Evolutionary conservation across 2,113 vertebrate genomes (phyloP).

Genomic region (Austrofundulus limnaeus): DNA sequence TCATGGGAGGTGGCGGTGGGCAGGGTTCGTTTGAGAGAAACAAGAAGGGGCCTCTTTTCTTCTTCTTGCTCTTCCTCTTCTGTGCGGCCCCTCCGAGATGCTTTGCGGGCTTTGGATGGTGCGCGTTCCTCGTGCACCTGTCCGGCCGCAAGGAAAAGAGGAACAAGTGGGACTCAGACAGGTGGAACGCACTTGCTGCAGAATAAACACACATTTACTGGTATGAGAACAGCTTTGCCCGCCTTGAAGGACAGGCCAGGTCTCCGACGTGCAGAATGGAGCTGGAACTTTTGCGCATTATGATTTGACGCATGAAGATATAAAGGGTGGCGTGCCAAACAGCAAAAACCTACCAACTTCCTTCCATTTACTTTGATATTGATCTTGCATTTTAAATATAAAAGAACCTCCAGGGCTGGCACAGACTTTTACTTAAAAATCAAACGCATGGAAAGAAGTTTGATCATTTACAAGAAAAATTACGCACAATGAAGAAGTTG

Average conservation of each 20-base stretch:
- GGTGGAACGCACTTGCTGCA: conserved; percentile 68
- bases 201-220: conserved; percentile 19
- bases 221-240: conserved; percentile 5
- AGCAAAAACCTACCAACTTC: too few species aligned
- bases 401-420: too few species aligned
- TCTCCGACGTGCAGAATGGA: background rate
- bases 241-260: background rate
- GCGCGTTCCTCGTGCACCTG: conserved; percentile 66
- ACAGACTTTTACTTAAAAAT: too few species aligned
- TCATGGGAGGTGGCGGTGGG: conserved; percentile 6
- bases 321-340: background rate
- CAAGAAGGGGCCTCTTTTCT: background rate
- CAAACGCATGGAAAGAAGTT: too few species aligned
- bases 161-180: conserved; percentile 67
- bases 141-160: conserved; percentile 34
- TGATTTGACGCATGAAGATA: background rate
- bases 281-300: too few species aligned
- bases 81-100: conserved; percentile 23
- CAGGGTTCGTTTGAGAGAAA: too few species aligned
- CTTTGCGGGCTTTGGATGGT: conserved; percentile 49
- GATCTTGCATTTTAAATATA: background rate
- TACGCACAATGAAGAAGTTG: background rate
- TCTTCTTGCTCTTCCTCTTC: background rate
- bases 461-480: too few species aligned
- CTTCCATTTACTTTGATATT: background rate